phyloP scores from a whole-genome alignment of 2,113 vertebrate genomes.

The Lophura nycthemera region DNA sequence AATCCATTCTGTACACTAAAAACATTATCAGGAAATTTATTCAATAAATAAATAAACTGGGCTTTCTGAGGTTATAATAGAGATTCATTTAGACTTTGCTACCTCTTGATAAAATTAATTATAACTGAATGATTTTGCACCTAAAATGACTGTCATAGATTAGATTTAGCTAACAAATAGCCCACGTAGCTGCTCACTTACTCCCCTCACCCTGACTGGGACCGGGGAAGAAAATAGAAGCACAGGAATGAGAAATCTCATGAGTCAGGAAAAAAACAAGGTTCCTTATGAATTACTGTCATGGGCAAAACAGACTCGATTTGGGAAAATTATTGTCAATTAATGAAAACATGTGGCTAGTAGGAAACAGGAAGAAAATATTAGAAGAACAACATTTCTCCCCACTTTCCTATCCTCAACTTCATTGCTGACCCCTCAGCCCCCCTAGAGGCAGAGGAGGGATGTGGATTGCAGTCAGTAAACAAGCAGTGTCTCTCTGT shows the following conservation, averaged over 20 bases:
- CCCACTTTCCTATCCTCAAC: background rate
- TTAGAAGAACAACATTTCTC: background rate
- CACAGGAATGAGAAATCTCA: background rate
- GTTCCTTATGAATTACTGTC: background rate
- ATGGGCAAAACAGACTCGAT: background rate
- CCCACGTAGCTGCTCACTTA: background rate
- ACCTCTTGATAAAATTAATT: background rate
- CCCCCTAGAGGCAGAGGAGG: background rate
- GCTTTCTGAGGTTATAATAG: background rate
- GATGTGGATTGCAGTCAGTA: background rate
- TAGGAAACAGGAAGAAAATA: background rate
- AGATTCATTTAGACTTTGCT: background rate
- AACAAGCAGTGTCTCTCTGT: background rate
- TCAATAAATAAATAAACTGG: background rate
- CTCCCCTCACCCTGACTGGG: background rate
- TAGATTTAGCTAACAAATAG: background rate
- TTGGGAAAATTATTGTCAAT: background rate
- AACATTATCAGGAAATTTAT: background rate
- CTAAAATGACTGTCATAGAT: background rate
- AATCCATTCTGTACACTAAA: background rate
- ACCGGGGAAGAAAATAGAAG: background rate
- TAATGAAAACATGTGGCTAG: background rate
- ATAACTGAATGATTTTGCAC: background rate
- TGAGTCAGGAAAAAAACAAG: background rate
- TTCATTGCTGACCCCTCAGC: background rate